Conservation (phyloP, 2,888 invertebrate genomes). For the Ectropis crepuscularia region DNA sequence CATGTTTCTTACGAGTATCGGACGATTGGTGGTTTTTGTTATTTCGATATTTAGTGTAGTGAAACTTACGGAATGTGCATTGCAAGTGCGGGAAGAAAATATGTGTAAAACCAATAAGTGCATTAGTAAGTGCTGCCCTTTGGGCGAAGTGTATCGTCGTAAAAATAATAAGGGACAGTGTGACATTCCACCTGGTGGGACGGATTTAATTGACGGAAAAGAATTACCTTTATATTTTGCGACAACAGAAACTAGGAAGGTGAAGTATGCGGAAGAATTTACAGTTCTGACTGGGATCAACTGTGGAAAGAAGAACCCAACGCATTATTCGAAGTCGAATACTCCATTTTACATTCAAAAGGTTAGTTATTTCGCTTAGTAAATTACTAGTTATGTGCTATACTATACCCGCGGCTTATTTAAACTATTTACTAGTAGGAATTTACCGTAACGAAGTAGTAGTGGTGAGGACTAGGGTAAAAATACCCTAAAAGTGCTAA, state of each 20-base stretch:
- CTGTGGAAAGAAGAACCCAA: constrained; percentile 39
- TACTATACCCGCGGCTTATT: too few species aligned
- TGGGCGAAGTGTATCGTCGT: constrained; percentile 44
- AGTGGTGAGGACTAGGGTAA: too few species aligned
- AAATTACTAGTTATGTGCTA: too few species aligned
- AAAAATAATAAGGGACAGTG: constrained; percentile 23
- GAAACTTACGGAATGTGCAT: constrained; percentile 27
- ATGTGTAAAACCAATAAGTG: constrained; percentile 45
- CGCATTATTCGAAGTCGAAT: constrained; percentile 24
- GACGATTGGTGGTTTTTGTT: background rate
- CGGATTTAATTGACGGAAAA: constrained; percentile 30
- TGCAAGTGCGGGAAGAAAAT: constrained; percentile 27
- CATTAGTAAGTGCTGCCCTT: constrained; percentile 60
- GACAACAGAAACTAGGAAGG: constrained; percentile 15
- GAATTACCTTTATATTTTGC: constrained; percentile 40
- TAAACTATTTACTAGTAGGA: background rate
- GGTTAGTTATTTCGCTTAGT: constrained; percentile 42
- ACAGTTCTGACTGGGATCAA: constrained; percentile 44
- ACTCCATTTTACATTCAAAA: constrained; percentile 45
- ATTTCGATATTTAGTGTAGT: constrained; percentile 2
- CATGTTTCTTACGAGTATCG: constrained; percentile 5
- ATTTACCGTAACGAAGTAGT: background rate
- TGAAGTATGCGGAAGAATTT: constrained; percentile 38
- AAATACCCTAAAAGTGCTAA: too few species aligned
- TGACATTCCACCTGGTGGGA: constrained; percentile 14